These are phyloP conservation scores for Ormyrus rosae DNA, from an alignment of 2,888 invertebrate species.

Conservation along the genomic window DNA sequence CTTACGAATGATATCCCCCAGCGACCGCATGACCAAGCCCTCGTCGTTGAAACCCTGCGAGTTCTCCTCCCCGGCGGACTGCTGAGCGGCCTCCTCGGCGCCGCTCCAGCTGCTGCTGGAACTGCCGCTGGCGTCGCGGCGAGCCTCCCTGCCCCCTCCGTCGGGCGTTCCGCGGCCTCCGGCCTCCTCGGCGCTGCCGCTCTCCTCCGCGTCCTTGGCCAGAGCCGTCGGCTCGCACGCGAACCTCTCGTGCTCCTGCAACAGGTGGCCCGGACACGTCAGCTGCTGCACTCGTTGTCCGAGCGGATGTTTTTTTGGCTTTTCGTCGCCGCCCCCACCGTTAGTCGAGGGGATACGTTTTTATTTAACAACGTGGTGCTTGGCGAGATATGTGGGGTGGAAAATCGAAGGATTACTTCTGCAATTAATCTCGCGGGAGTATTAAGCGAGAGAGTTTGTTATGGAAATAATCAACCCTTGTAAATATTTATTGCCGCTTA, in stretches of 20 bases:
- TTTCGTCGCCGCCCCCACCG: too few species aligned
- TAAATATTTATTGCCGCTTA: too few species aligned
- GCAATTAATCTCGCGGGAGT: too few species aligned
- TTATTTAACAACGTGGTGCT: too few species aligned
- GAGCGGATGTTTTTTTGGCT: too few species aligned
- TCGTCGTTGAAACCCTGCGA: slow-evolving; percentile 29
- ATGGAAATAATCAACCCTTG: too few species aligned
- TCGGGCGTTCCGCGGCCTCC: slow-evolving; percentile 53
- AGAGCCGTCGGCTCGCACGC: slow-evolving; percentile 10
- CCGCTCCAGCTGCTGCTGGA: slow-evolving; percentile 68
- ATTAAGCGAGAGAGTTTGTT: too few species aligned
- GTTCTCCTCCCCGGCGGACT: slow-evolving; percentile 34
- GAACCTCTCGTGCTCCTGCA: slow-evolving; percentile 42
- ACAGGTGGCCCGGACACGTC: slow-evolving; percentile 38
- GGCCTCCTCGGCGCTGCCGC: slow-evolving; percentile 48
- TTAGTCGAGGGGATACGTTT: too few species aligned
- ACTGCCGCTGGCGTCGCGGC: slow-evolving; percentile 61
- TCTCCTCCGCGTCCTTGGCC: slow-evolving; percentile 64
- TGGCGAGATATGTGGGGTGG: too few species aligned
- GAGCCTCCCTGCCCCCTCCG: background rate
- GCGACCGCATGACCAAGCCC: slow-evolving; percentile 41
- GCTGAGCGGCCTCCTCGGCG: slow-evolving; percentile 64
- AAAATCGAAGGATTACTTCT: too few species aligned
- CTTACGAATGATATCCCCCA: slow-evolving; percentile 29
- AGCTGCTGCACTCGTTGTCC: too few species aligned